phyloP scores from a whole-genome alignment of 2,113 vertebrate species.

The Beaufortia kweichowensis region DNA sequence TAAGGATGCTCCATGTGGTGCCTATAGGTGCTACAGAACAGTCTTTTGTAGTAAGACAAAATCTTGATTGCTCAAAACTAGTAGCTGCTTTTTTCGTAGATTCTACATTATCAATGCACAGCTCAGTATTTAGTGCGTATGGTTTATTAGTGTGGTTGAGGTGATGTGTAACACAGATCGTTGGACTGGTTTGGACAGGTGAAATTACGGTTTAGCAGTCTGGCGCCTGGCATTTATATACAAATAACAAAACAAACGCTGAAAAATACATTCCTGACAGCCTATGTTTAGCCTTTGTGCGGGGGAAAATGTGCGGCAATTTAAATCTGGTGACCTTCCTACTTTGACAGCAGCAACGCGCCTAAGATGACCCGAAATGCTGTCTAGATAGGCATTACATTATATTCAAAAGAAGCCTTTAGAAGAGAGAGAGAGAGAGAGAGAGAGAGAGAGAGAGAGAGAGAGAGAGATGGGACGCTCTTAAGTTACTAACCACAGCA shows the following conservation, averaged over 20 bases:
- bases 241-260: neutral
- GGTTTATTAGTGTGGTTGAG: neutral
- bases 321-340: neutral
- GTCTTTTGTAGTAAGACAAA: neutral
- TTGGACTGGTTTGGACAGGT: neutral
- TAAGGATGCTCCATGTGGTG: slow-evolving; percentile 24
- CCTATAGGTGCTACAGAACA: neutral
- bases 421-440: neutral
- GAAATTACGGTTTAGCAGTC: neutral
- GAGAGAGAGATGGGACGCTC: neutral
- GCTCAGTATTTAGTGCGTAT: neutral
- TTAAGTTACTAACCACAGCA: slow-evolving; percentile 76
- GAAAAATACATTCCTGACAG: neutral
- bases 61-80: neutral
- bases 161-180: neutral
- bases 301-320: neutral
- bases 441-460: neutral
- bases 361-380: neutral
- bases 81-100: neutral
- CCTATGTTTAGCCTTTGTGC: neutral
- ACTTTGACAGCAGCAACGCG: neutral
- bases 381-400: neutral
- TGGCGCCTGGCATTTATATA: neutral
- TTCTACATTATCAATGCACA: neutral
- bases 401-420: neutral